A percentile compares a stretch with the other conserved stretches of the same genome.
Evolutionary conservation across 2,113 vertebrate genomes (phyloP).

Genomic region (Erinaceus europaeus): DNA sequence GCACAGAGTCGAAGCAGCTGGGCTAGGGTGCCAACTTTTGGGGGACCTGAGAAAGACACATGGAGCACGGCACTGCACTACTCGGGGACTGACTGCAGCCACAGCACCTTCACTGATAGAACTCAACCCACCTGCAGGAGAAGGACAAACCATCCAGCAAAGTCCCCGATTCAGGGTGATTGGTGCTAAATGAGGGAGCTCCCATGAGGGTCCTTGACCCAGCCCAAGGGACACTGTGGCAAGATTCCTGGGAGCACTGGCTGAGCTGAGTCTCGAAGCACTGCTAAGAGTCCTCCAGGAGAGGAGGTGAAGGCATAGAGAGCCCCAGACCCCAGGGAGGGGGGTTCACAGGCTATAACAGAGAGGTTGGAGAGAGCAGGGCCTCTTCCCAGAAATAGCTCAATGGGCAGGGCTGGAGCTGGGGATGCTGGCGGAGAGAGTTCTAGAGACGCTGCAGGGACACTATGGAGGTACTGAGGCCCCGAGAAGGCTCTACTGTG

Average conservation of each 20-base stretch:
- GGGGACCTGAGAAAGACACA: background rate
- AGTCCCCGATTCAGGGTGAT: too few relatives aligned
- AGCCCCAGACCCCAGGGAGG: background rate
- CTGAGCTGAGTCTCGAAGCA: background rate
- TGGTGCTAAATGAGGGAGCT: fast-evolving
- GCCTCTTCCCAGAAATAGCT: background rate
- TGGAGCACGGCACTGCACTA: background rate
- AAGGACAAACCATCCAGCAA: too few relatives aligned
- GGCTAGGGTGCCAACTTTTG: background rate
- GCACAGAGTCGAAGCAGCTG: background rate
- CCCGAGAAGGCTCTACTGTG: background rate
- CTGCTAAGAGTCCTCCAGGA: background rate
- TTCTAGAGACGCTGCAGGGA: background rate
- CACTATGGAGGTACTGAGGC: background rate
- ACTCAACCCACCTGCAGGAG: too few relatives aligned
- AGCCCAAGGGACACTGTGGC: too few relatives aligned
- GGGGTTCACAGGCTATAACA: background rate
- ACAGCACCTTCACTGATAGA: too few relatives aligned
- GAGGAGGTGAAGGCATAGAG: background rate
- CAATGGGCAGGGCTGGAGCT: background rate
- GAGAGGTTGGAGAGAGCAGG: background rate
- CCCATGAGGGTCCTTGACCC: background rate
- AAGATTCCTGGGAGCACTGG: background rate
- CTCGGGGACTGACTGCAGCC: too few relatives aligned
- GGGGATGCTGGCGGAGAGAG: background rate